Percentiles rank a stretch among this genome's conserved stretches.
Conservation (phyloP, 2,888 invertebrate genomes). For the Copidosoma aretas region DNA sequence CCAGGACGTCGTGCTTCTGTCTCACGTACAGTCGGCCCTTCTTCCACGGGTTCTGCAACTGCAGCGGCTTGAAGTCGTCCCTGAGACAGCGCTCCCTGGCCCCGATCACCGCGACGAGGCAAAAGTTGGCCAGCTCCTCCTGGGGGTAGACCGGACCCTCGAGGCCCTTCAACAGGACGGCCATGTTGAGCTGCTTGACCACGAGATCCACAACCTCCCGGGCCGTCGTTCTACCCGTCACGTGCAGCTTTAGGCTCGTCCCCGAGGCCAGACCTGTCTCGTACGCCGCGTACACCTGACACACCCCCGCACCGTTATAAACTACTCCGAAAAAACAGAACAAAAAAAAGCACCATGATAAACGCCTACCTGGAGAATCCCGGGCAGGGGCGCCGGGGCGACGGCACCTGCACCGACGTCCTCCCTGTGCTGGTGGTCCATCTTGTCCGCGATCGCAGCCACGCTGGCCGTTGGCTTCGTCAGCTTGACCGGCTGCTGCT, state of each 20-base stretch:
- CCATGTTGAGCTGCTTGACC: slow-evolving; percentile 94
- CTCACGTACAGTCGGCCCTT: slow-evolving; percentile 92
- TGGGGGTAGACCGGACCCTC: slow-evolving; percentile 85
- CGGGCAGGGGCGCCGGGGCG: slow-evolving; percentile 44
- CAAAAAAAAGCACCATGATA: not conserved
- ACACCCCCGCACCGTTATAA: slow-evolving; percentile 16
- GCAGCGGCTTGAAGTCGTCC: slow-evolving; percentile 92
- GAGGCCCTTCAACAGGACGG: slow-evolving; percentile 84
- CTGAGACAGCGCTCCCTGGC: slow-evolving; percentile 91
- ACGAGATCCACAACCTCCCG: slow-evolving; percentile 95
- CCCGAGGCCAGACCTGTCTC: slow-evolving; percentile 93
- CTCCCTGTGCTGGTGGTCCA: not conserved
- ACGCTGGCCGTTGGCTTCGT: slow-evolving; percentile 57
- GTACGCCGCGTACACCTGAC: slow-evolving; percentile 94
- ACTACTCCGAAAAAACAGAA: not conserved
- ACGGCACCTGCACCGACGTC: not conserved
- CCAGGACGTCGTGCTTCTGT: slow-evolving; percentile 87
- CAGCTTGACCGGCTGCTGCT: slow-evolving; percentile 44
- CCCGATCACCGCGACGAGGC: slow-evolving; percentile 94
- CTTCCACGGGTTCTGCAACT: slow-evolving; percentile 95
- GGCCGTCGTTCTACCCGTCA: slow-evolving; percentile 91
- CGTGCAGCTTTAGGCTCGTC: slow-evolving; percentile 91
- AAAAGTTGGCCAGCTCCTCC: slow-evolving; percentile 86
- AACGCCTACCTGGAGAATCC: slow-evolving; percentile 24
- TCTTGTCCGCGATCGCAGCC: slow-evolving; percentile 51